Base-by-base conservation (phyloP, 2,113 vertebrate species). In the Saimiri boliviensis region DNA sequence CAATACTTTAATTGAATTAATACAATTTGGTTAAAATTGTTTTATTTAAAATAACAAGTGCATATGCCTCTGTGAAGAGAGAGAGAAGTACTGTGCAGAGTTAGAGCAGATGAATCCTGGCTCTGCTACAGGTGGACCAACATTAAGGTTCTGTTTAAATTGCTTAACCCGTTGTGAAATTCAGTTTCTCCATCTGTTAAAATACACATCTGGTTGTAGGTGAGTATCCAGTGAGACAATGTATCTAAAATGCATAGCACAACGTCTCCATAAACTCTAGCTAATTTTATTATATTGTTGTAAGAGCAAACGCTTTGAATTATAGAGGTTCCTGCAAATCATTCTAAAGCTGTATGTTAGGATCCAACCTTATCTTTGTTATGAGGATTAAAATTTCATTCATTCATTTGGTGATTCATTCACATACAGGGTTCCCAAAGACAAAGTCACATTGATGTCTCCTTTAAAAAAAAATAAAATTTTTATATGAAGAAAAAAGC, bases 351-450 rank as follows among this genome's bases (percentile, higher is more conserved):
- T 77, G n/a, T 73, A 45, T 30, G 68, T 90, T 90, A 76, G 25
- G 37, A 73, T 73, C 16, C 47, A 81, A 37, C 13, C 32, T 70
- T 85, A 66, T 74, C 8, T 54, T 96, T 76, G 77, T 86, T 45
- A 88, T 35, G 32, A 93, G 66, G 21, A 27, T 89, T 96, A 45
- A 77, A 77, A 83, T 60, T 84, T 56, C 74, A 92, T 63, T 92
- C 32, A 87, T 81, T 92, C 23, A n/a, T 20, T 60, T 35, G 52
- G 63, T 88, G 52, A 83, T 79, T 89, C 19, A 45, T 74, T 96
- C 63, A 47, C 20, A 70, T 4, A 7, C 70, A 3, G 40, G 13
- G 0, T 74, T 96, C 37, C 87, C 56, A 79, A 82, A 91, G 68
- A 92, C 45, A 93, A 93, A 94, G 63, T 13, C 32, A 83, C 4